Evolutionary conservation across 2,797 vertebrate genomes (phyloP).

Genomic region (Coregonus ussuriensis): DNA sequence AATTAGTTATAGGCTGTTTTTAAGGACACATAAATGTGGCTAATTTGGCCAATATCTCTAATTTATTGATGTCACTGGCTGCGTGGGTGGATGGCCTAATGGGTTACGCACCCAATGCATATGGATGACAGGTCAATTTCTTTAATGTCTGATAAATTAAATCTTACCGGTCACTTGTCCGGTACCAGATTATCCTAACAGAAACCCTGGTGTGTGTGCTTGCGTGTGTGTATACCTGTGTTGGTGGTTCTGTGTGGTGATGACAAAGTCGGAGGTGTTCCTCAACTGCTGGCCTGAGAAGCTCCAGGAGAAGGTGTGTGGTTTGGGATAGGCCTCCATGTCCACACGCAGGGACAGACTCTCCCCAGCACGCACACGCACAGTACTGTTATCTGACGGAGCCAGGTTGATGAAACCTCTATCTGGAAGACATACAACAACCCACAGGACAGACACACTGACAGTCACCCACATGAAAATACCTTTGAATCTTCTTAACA

Average conservation of each 20-base stretch:
- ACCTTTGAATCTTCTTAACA: neutral
- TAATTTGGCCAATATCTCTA: too few species aligned
- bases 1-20: too few species aligned
- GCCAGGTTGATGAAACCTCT: slow-evolving; percentile 87
- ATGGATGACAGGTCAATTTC: too few species aligned
- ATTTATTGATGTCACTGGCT: too few species aligned
- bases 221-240: slow-evolving; percentile 80
- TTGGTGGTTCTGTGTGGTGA: slow-evolving; percentile 78
- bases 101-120: too few species aligned
- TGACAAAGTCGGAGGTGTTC: slow-evolving; percentile 89
- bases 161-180: neutral
- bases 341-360: slow-evolving; percentile 84
- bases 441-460: slow-evolving; percentile 1
- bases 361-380: slow-evolving; percentile 88
- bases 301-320: slow-evolving; percentile 80
- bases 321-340: slow-evolving; percentile 89
- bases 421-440: slow-evolving; percentile 70
- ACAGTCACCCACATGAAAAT: neutral
- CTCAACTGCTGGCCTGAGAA: slow-evolving; percentile 82
- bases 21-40: too few species aligned
- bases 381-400: slow-evolving; percentile 77
- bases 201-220: neutral
- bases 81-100: too few species aligned
- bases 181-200: neutral
- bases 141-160: too few species aligned